These are phyloP conservation scores for Salarias fasciatus DNA, from an alignment of 2,797 vertebrate species.

Conservation along the genomic window DNA sequence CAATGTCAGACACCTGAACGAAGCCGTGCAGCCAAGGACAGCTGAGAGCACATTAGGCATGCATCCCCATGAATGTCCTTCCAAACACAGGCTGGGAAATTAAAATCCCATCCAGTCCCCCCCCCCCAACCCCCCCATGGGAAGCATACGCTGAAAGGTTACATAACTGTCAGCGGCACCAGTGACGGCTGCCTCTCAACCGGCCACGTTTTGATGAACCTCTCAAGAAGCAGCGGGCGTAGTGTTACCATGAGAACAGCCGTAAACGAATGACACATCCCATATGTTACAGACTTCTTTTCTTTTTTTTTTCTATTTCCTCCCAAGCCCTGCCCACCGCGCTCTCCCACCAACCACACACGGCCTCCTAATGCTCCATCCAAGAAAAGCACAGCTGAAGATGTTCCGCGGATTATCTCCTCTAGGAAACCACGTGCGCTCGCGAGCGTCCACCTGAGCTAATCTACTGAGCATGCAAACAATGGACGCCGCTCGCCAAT, in stretches of 20 bases:
- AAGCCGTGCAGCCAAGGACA: slow-evolving; percentile 68
- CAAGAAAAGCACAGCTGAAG: slow-evolving; percentile 73
- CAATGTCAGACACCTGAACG: slow-evolving; percentile 64
- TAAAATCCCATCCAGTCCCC: slow-evolving; percentile 69
- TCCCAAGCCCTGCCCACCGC: no score
- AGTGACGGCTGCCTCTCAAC: slow-evolving; percentile 49
- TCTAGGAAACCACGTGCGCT: slow-evolving; percentile 63
- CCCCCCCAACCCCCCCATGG: slow-evolving; percentile 13
- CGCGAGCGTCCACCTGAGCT: slow-evolving; percentile 47
- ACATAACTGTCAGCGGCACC: slow-evolving; percentile 54
- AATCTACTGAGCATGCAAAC: slow-evolving; percentile 62
- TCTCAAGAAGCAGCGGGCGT: not conserved
- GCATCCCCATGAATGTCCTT: slow-evolving; percentile 66
- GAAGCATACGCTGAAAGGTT: slow-evolving; percentile 59
- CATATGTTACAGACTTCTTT: slow-evolving; percentile 48
- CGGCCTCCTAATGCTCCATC: slow-evolving; percentile 60
- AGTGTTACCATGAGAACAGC: slow-evolving; percentile 26
- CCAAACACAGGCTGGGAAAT: slow-evolving; percentile 68
- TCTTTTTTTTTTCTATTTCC: slow-evolving; percentile 33
- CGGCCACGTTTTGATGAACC: slow-evolving; percentile 31
- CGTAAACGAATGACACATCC: slow-evolving; percentile 41
- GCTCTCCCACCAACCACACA: slow-evolving; percentile 11
- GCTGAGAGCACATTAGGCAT: slow-evolving; percentile 64
- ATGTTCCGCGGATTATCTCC: slow-evolving; percentile 72
- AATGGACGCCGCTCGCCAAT: slow-evolving; percentile 44